Evolutionary conservation across 2,797 vertebrate genomes (phyloP), one percentile per base, ranked within the genome.

Genomic region (Setipinna tenuifilis): DNA sequence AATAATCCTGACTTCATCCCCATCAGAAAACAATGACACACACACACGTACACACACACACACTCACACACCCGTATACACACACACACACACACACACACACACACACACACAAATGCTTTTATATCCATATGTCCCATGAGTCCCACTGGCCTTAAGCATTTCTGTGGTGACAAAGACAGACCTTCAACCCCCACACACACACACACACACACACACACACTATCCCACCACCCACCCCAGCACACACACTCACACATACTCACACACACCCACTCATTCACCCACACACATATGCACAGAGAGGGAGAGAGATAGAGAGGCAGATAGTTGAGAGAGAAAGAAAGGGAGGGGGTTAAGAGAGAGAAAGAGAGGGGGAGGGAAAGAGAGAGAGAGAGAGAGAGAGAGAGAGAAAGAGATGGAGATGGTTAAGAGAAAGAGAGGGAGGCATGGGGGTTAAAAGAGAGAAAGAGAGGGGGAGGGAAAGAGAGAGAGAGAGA

Each of bases 51-150:
- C 11, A 28, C 6, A 2, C 11, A 71, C 11, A 35, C 65, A 71
- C 23, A 28, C 65, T 6, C 65, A 31, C 25, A 71, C 2, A 25
- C 5, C n/a, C 61, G 23, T 21, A 62, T 2, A 62, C 61, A 62
- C 14, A 62, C 61, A n/a, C 61, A 62, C 61, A 62, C 61, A 62
- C 61, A 62, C 61, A 23, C 12, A 71, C 58, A 61, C 58, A 61
- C 58, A 61, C 58, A 6, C 83, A 84, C 87, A 84, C 90, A 89
- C 82, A 54, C 84, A 81, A 83, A 86, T 58, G 82, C 23, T 23
- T n/a, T n/a, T n/a, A 88, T 90, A 86, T 85, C 78, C 17, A 57
- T 84, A 85, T 88, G n/a, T 91, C 92, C 91, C 89, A 84, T n/a
- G 91, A 88, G 90, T 78, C 88, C 87, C 83, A 17, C 90, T 89